Percentiles rank a stretch among this genome's conserved stretches.
phyloP scores from a whole-genome alignment of 2,888 invertebrate genomes.

The Trissolcus japonicus region DNA sequence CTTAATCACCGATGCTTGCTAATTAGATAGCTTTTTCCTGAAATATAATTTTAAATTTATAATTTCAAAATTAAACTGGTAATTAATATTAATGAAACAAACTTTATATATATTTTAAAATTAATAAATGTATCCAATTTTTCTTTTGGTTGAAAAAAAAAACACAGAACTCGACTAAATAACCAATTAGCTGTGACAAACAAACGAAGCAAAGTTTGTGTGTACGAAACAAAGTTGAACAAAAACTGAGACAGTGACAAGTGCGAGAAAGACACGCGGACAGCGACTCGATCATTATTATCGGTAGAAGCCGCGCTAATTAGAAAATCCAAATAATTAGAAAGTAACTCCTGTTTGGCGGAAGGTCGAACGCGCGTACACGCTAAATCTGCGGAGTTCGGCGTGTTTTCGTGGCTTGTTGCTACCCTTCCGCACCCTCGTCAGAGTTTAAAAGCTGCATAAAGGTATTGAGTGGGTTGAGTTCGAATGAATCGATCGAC shows the following conservation, averaged over 20 bases:
- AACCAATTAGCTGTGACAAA: constrained; percentile 27
- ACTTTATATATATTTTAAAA: too few species aligned
- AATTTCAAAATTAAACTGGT: too few species aligned
- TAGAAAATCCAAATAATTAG: constrained; percentile 75
- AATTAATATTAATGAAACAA: too few species aligned
- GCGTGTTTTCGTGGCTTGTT: constrained; percentile 56
- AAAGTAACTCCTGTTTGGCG: constrained; percentile 71
- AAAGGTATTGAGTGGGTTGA: constrained; percentile 50
- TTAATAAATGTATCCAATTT: too few species aligned
- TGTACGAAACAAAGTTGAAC: constrained; percentile 23
- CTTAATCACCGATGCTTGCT: constrained; percentile 5
- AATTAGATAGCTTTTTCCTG: constrained; percentile 8
- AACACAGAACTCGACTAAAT: background rate
- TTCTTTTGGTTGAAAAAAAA: background rate
- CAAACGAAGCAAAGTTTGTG: constrained; percentile 26
- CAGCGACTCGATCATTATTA: constrained; percentile 57
- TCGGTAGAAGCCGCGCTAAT: constrained; percentile 70
- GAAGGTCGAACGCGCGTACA: constrained; percentile 54
- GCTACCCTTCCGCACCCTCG: constrained; percentile 56
- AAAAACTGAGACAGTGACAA: constrained; percentile 56
- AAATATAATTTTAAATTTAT: too few species aligned
- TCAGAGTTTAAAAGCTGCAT: constrained; percentile 61
- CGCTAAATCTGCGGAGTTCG: constrained; percentile 53
- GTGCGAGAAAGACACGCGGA: constrained; percentile 44
- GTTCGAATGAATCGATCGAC: constrained; percentile 69